phyloP scores from a whole-genome alignment of 1,140 invertebrate species.

The Odontomachus brunneus region DNA sequence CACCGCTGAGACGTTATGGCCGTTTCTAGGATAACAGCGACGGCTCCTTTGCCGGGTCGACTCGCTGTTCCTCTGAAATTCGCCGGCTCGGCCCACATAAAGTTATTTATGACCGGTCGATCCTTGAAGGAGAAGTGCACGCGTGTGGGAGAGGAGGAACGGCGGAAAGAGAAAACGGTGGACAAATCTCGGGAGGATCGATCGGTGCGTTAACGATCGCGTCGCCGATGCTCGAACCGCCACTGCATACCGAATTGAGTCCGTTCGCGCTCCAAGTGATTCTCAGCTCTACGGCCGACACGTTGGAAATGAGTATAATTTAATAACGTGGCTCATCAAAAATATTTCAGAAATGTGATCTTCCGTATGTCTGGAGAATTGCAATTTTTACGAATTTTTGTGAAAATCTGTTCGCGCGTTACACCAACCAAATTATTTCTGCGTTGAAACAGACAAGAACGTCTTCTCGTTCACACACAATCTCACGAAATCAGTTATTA shows the following conservation, averaged over 20 bases:
- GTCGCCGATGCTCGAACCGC: not conserved
- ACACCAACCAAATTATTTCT: no score
- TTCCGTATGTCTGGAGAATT: no score
- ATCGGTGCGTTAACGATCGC: not conserved
- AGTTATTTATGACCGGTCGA: conserved; percentile 48
- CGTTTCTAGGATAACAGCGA: conserved; percentile 39
- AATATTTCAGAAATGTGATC: no score
- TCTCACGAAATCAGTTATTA: no score
- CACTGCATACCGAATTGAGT: not conserved
- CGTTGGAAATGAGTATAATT: no score
- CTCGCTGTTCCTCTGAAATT: conserved; percentile 37
- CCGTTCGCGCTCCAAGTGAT: not conserved
- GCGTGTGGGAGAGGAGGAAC: not conserved
- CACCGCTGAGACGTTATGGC: conserved; percentile 52
- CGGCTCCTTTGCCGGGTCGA: conserved; percentile 21
- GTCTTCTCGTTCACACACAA: no score
- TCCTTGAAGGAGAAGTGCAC: not conserved
- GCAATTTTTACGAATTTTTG: no score
- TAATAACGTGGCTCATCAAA: no score
- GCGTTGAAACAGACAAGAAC: no score
- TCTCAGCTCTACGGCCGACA: not conserved
- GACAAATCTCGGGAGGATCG: conserved; percentile 10
- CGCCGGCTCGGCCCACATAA: not conserved
- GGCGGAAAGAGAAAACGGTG: not conserved
- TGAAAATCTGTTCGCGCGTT: no score